Base-by-base conservation (phyloP, 2,113 vertebrate species). In the Menidia beryllina region DNA sequence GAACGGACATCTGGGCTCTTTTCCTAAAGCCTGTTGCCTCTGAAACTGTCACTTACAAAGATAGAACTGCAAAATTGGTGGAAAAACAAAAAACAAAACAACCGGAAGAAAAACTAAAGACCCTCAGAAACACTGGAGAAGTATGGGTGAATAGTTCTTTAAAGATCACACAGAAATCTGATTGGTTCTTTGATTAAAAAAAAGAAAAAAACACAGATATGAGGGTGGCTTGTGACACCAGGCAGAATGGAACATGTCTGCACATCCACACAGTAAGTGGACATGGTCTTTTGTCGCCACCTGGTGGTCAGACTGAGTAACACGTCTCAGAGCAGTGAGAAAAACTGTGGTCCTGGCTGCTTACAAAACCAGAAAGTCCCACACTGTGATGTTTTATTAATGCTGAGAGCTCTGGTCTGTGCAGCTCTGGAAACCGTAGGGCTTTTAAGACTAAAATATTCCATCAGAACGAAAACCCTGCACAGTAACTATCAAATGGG, bases 321-420 rank as follows among this genome's bases (percentile, higher is more conserved):
- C 30, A 5, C 34, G 39, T 52, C 70, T 85, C 50, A 61, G 72
- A 75, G 72, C 70, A 63, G 39, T 84, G 64, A 68, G 21, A 49
- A 25, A 49, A 25, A 65, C n/a, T 56, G 41, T 38, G 49, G 62
- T 72, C 62, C 79, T 63, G 77, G 76, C 81, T 82, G 77, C 79
- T 77, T 66, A 79, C 38, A 25, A 60, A 88, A 81, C 66, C 80
- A 77, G 69, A 79, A 69, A 59, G 51, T 77, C 77, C 71, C 82
- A 64, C 71, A 69, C 81, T 79, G 61, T 81, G 83, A 89, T 91
- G 83, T 87, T 89, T 91, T 91, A 93, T 90, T 92, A 69, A 90
- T 86, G 66, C 72, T 55, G 67, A 81, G 63, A 88, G 81, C 79
- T 79, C 34, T 52, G 69, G 54, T 70, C 69, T 79, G 20, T 30